phyloP scores from a whole-genome alignment of 2,113 vertebrate species.

The Sphaerodactylus townsendi region DNA sequence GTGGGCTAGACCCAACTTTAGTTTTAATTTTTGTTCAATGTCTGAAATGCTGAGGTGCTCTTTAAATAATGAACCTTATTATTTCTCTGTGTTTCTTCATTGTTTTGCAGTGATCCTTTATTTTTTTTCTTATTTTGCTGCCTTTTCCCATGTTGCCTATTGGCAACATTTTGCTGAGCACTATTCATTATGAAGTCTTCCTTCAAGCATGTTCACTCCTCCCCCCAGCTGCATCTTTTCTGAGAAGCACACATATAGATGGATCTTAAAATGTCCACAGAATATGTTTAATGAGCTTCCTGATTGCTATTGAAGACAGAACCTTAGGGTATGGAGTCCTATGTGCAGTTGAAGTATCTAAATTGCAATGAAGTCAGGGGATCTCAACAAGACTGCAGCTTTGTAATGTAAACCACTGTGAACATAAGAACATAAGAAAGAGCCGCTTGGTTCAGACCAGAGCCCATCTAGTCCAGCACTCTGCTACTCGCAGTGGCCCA shows the following conservation, averaged over 20 bases:
- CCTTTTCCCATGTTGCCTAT: neutral
- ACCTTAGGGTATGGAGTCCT: neutral
- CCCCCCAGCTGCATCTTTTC: neutral
- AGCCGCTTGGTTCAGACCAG: too few relatives aligned
- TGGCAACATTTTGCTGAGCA: neutral
- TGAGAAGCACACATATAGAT: conserved; percentile 24
- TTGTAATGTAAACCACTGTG: neutral
- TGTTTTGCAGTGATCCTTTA: neutral
- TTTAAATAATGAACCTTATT: neutral
- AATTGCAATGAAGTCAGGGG: neutral
- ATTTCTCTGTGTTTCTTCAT: neutral
- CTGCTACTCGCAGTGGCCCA: too few relatives aligned
- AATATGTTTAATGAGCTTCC: neutral
- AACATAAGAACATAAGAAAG: too few relatives aligned
- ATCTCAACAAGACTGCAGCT: neutral
- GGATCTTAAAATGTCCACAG: neutral
- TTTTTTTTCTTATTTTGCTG: neutral
- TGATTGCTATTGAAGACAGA: neutral
- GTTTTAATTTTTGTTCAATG: neutral
- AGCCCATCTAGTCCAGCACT: too few relatives aligned
- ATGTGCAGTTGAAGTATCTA: neutral
- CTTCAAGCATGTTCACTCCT: conserved; percentile 7
- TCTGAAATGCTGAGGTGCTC: neutral
- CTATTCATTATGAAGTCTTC: neutral
- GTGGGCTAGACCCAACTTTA: neutral